Percentiles rank a stretch among this genome's conserved stretches.
Evolutionary conservation across 2,888 invertebrate species (phyloP).

Genomic region (Cosmia pyralina): DNA sequence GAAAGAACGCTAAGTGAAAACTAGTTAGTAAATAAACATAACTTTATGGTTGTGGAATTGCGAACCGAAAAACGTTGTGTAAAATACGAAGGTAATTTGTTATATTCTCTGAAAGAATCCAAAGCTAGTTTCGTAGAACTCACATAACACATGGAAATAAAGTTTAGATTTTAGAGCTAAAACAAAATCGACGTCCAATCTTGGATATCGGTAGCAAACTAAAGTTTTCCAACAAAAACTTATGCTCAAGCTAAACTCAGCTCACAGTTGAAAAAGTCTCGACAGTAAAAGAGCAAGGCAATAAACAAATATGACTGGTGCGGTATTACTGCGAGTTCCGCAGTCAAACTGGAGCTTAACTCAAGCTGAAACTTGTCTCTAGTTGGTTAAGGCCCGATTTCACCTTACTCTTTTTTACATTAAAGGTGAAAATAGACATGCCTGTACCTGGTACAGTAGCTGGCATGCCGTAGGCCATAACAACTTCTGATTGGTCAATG

Average conservation of each 20-base stretch:
- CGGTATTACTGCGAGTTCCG: slow-evolving; percentile 32
- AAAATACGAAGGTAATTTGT: not conserved
- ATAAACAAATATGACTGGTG: slow-evolving; percentile 55
- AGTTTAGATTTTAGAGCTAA: slow-evolving; percentile 33
- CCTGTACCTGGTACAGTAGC: no score
- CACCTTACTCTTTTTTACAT: not conserved
- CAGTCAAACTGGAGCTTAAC: slow-evolving; percentile 32
- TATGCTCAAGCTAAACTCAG: slow-evolving; percentile 30
- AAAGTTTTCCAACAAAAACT: slow-evolving; percentile 49
- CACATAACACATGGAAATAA: slow-evolving; percentile 26
- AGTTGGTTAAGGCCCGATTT: slow-evolving; percentile 6
- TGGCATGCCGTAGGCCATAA: no score
- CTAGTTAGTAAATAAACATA: no score
- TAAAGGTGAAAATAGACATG: no score
- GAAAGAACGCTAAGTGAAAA: no score
- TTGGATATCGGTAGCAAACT: slow-evolving; percentile 44
- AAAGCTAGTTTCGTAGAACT: slow-evolving; percentile 11
- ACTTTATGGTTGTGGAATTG: slow-evolving; percentile 2
- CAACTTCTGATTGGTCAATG: no score
- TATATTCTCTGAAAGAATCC: not conserved
- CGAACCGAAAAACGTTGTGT: not conserved
- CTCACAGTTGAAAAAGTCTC: slow-evolving; percentile 38
- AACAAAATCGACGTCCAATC: slow-evolving; percentile 42
- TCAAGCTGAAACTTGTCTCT: slow-evolving; percentile 21
- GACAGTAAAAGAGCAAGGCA: slow-evolving; percentile 46